Evolutionary conservation across 2,113 vertebrate species (phyloP), one percentile per base, ranked within the genome.

Genomic region (Saguinus midas): DNA sequence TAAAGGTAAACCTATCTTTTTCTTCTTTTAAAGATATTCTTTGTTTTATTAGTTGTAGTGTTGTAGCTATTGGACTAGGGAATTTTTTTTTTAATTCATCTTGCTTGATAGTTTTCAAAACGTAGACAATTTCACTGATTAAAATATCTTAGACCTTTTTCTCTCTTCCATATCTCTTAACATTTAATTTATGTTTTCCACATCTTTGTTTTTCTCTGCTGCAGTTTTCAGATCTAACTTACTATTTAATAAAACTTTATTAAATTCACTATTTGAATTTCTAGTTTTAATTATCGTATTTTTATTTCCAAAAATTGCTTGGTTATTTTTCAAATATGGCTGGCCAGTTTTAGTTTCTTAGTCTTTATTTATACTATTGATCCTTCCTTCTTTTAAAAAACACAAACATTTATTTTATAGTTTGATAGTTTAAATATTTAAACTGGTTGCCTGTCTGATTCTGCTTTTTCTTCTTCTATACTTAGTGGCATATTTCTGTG

Each of bases 71-170:
- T 92, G 72, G 7, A 25, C 25, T 93, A 88, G 23, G 6, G 2
- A 48, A 48, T 73, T 83, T 81, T 92, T 94, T 57, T 50, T 4
- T 3, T 3, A 50, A 92, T 45, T 45, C 37, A 78, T 83, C 25
- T 91, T 78, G 21, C 35, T 82, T 87, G 11, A 82, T 87, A 43
- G 66, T 81, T 94, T 58, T 87, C 92, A 37, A 94, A n/a, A 32
- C 13, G 61, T 12, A 81, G 75, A 86, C 11, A 75, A 78, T 45
- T 73, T 45, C 73, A 73, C 9, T 48, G 45, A 72, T 64, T 81
- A 87, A 89, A 92, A 66, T 13, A 85, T 94, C 9, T 84, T 92
- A 93, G 6, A 89, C 1, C 45, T 94, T 17, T 70, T 55, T 86
- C 20, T 23, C 2, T 83, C 21, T 83, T 43, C 6, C 10, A 14